Conservation (phyloP, 2,888 invertebrate species). For the Melanargia galathea region DNA sequence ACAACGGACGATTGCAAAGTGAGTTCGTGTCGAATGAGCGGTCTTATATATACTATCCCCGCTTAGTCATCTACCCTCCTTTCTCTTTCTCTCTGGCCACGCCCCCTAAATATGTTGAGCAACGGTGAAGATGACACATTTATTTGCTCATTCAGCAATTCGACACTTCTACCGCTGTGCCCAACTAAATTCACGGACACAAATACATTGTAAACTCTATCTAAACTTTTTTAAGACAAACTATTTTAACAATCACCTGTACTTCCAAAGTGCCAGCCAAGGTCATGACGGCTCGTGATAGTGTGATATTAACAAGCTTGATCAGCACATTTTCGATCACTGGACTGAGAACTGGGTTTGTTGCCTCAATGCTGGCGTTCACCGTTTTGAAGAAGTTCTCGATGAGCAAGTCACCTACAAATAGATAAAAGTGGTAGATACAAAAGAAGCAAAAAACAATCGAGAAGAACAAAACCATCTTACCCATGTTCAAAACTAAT, state of each 20-base stretch:
- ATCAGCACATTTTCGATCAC: constrained; percentile 87
- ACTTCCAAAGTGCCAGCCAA: constrained; percentile 87
- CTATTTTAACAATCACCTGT: constrained; percentile 76
- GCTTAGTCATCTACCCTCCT: too few species aligned
- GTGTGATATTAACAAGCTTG: constrained; percentile 85
- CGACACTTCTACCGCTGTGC: too few species aligned
- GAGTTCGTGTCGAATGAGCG: too few species aligned
- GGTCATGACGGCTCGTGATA: constrained; percentile 88
- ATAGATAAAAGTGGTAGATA: background rate
- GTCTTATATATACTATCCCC: too few species aligned
- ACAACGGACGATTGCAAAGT: too few species aligned
- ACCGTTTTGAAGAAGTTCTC: constrained; percentile 90
- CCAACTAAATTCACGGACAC: too few species aligned
- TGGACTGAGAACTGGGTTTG: constrained; percentile 67
- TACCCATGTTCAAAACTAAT: constrained; percentile 88
- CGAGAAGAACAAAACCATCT: constrained; percentile 29
- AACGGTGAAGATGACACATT: too few species aligned
- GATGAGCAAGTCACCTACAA: constrained; percentile 86
- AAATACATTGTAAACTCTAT: too few species aligned
- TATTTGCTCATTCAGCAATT: too few species aligned
- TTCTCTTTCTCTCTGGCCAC: too few species aligned
- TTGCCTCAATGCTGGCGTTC: constrained; percentile 55
- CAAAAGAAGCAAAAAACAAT: background rate
- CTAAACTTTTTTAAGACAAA: too few species aligned
- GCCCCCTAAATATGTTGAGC: too few species aligned